Percentiles rank a stretch among this genome's conserved stretches.
These are phyloP conservation scores for Mohoua ochrocephala DNA, from an alignment of 2,113 vertebrate species.

Conservation along the genomic window DNA sequence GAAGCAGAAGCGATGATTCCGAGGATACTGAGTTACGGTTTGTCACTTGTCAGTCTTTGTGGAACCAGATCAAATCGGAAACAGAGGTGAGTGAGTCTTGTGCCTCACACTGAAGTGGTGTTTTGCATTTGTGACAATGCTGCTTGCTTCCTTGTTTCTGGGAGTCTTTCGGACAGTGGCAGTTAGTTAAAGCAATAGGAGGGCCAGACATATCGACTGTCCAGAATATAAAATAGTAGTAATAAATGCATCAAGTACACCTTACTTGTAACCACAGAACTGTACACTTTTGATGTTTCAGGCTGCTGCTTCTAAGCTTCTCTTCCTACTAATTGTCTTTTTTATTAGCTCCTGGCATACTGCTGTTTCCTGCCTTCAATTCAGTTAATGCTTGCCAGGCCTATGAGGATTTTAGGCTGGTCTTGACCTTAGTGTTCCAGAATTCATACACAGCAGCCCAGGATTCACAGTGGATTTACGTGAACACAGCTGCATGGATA, in stretches of 20 bases:
- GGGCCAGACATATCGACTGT: not conserved
- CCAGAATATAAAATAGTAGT: not conserved
- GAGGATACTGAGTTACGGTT: constrained; percentile 76
- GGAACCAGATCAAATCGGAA: constrained; percentile 82
- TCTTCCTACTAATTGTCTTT: not conserved
- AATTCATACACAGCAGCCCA: not conserved
- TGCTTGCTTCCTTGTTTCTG: not conserved
- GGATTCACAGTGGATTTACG: not conserved
- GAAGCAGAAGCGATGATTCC: constrained; percentile 38
- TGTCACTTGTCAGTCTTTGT: constrained; percentile 79
- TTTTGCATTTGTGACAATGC: not conserved
- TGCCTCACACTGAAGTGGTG: not conserved
- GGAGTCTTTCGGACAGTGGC: not conserved
- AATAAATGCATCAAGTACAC: not conserved
- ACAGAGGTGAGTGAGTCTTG: constrained; percentile 85
- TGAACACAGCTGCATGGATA: not conserved
- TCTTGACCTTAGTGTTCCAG: not conserved
- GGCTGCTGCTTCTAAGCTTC: not conserved
- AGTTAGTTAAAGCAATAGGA: not conserved
- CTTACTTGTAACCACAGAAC: not conserved
- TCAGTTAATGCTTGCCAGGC: not conserved
- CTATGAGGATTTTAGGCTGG: not conserved
- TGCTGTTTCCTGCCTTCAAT: not conserved
- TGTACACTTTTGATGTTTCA: not conserved
- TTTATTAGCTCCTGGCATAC: not conserved